phyloP scores from a whole-genome alignment of 1,140 invertebrate genomes.

The Bombus affinis region DNA sequence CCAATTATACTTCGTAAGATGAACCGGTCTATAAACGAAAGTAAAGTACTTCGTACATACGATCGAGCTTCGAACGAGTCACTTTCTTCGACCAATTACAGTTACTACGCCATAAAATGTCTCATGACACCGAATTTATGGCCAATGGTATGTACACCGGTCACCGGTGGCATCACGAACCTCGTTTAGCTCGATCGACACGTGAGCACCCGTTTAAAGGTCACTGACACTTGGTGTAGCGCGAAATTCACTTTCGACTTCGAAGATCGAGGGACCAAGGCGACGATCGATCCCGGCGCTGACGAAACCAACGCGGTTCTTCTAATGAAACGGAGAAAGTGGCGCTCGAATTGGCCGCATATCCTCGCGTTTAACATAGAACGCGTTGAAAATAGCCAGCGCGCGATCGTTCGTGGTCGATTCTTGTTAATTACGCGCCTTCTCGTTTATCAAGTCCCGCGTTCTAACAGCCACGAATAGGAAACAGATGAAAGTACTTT shows the following conservation, averaged over 20 bases:
- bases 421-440: conserved; percentile 40
- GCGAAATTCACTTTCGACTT: conserved; percentile 60
- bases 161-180: background rate
- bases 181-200: conserved; percentile 12
- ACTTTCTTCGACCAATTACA: conserved; percentile 3
- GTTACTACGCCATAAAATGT: background rate
- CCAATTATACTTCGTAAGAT: background rate
- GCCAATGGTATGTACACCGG: background rate
- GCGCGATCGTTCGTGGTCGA: conserved; percentile 3
- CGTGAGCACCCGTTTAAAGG: conserved; percentile 35
- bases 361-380: conserved; percentile 45
- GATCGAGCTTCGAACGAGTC: background rate
- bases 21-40: background rate
- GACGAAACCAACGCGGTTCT: background rate
- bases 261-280: conserved; percentile 18
- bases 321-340: conserved; percentile 56
- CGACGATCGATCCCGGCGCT: conserved; percentile 6
- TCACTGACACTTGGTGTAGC: conserved; percentile 25
- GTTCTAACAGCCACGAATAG: background rate
- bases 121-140: background rate
- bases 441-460: conserved; percentile 27
- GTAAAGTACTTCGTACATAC: background rate
- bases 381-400: conserved; percentile 13
- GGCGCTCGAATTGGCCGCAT: conserved; percentile 22
- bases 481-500: conserved; percentile 30